Conservation (phyloP, 1,140 invertebrate genomes). For the Pogonomyrmex californicus region DNA sequence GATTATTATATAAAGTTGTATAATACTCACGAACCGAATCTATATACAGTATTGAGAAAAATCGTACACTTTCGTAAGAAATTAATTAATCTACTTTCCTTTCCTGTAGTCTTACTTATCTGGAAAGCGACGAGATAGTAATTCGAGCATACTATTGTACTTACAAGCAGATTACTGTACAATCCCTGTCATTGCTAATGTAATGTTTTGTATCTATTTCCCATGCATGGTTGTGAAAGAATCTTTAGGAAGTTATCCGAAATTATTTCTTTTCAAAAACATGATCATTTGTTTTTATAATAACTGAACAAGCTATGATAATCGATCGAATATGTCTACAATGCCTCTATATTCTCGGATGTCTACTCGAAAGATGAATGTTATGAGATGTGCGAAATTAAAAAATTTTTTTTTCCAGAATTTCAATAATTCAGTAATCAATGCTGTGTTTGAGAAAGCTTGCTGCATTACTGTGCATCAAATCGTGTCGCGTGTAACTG, state of each 20-base stretch:
- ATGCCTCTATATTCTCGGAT: constrained; percentile 28
- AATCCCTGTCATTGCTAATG: constrained; percentile 44
- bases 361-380: background rate
- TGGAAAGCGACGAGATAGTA: constrained; percentile 46
- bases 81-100: constrained; percentile 60
- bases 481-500: constrained; percentile 27
- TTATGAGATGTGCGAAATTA: constrained; percentile 22
- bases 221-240: background rate
- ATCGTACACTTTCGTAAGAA: constrained; percentile 54
- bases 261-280: constrained; percentile 7
- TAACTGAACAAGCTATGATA: background rate
- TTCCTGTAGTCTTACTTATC: constrained; percentile 44
- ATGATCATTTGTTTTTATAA: background rate
- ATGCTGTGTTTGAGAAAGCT: constrained; percentile 77
- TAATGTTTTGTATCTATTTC: constrained; percentile 30
- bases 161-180: constrained; percentile 68
- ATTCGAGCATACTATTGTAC: constrained; percentile 48
- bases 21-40: constrained; percentile 65
- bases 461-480: constrained; percentile 28
- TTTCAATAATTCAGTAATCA: constrained; percentile 44
- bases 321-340: background rate
- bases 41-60: constrained; percentile 70
- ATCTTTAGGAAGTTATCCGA: background rate
- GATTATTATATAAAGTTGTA: constrained; percentile 63
- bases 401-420: constrained; percentile 2